A percentile compares a stretch with the other conserved stretches of the same genome.
phyloP scores from a whole-genome alignment of 2,113 vertebrate species.

The Actenoides hombroni region DNA sequence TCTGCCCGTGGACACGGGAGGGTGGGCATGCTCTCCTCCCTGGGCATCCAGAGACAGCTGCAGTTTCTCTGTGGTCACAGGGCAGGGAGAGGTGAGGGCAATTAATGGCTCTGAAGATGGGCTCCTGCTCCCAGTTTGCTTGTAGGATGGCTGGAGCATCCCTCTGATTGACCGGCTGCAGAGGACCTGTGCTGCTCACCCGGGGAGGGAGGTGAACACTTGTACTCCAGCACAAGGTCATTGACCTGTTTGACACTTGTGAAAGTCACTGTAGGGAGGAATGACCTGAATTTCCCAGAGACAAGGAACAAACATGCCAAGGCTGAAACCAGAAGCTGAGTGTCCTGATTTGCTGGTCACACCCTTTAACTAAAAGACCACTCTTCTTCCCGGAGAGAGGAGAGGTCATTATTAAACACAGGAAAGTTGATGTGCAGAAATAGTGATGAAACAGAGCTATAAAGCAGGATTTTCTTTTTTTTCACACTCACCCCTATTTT shows the following conservation, averaged over 20 bases:
- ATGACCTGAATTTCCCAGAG: background rate
- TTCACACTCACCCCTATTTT: background rate
- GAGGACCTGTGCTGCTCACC: background rate
- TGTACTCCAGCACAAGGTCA: background rate
- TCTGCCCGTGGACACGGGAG: rapidly evolving
- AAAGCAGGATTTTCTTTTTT: background rate
- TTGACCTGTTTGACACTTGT: background rate
- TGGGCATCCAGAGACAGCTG: background rate
- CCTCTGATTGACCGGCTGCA: background rate
- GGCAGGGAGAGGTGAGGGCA: background rate
- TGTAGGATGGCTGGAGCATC: background rate
- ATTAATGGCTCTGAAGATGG: background rate
- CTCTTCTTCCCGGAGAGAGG: background rate
- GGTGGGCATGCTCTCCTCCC: background rate
- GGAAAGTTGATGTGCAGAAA: background rate
- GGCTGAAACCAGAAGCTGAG: background rate
- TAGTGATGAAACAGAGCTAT: background rate
- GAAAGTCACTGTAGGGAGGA: background rate
- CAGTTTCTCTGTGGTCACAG: background rate
- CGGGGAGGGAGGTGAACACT: background rate
- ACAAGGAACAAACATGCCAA: background rate
- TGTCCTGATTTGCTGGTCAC: background rate
- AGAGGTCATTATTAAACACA: background rate
- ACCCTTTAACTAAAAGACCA: background rate
- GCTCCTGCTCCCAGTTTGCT: background rate